A percentile compares a stretch with the other conserved stretches of the same genome.
Conservation (phyloP, 2,888 invertebrate genomes). For the Athalia cordata region DNA sequence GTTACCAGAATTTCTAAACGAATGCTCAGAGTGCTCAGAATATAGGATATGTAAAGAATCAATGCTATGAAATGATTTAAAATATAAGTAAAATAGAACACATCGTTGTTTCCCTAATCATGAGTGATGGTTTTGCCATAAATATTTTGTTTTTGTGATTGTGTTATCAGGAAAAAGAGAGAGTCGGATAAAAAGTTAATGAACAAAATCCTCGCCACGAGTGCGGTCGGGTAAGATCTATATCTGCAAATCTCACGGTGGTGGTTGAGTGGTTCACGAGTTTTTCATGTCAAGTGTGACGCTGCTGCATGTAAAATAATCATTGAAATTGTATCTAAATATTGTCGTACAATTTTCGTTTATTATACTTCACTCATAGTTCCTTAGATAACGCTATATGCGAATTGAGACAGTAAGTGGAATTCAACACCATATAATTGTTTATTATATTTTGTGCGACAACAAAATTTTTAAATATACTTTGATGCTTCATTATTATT, state of each 20-base stretch:
- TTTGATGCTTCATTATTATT: too few relatives aligned
- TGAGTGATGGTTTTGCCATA: constrained; percentile 31
- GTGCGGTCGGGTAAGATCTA: constrained; percentile 69
- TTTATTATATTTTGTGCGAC: neutral
- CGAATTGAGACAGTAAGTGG: neutral
- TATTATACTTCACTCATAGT: neutral
- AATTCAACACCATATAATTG: neutral
- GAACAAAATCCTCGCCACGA: constrained; percentile 69
- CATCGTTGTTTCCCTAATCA: constrained; percentile 7
- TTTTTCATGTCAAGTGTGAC: constrained; percentile 19
- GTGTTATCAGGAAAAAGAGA: constrained; percentile 72
- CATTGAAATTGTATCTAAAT: constrained; percentile 13
- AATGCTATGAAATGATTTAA: constrained; percentile 22
- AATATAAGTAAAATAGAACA: constrained; percentile 14
- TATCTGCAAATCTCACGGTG: constrained; percentile 61
- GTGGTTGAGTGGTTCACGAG: constrained; percentile 52
- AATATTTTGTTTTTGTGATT: constrained; percentile 65
- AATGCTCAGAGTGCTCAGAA: too few relatives aligned
- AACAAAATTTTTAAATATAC: too few relatives aligned
- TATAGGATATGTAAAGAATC: too few relatives aligned
- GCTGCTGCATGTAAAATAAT: constrained; percentile 24
- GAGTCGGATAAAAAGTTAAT: constrained; percentile 61
- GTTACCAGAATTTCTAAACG: too few relatives aligned
- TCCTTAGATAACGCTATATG: neutral
- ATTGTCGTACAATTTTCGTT: constrained; percentile 18